Conservation (phyloP, 2,888 invertebrate genomes). For the Chromoteleia sp. region DNA sequence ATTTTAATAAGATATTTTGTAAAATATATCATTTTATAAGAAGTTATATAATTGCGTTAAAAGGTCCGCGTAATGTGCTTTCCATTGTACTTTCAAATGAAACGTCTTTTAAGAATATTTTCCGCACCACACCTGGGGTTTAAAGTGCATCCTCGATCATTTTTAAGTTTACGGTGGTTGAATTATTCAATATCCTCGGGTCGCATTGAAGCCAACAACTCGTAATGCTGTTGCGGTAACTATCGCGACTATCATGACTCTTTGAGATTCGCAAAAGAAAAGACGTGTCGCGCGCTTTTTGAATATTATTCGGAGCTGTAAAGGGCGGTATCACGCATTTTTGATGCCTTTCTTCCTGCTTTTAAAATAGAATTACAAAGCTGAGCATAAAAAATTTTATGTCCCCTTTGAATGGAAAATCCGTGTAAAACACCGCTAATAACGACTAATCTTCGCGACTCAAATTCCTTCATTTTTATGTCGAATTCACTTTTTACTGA, state of each 20-base stretch:
- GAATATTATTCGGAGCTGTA: conserved; percentile 34
- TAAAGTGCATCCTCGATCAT: conserved; percentile 21
- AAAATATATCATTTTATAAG: conserved; percentile 6
- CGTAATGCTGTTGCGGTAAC: conserved; percentile 8
- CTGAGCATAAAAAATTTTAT: conserved; percentile 28
- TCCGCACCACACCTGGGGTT: conserved; percentile 3
- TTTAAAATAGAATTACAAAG: conserved; percentile 27
- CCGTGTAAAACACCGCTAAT: background rate
- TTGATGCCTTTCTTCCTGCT: conserved; percentile 25
- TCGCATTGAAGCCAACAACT: background rate
- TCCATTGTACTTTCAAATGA: conserved; percentile 34
- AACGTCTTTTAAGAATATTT: conserved; percentile 24
- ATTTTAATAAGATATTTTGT: background rate
- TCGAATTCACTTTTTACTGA: too few species aligned
- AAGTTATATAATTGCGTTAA: background rate
- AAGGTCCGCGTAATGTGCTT: background rate
- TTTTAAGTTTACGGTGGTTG: conserved; percentile 27
- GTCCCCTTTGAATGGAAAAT: conserved; percentile 16
- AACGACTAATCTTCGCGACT: background rate
- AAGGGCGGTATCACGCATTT: conserved; percentile 17
- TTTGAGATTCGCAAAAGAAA: conserved; percentile 35
- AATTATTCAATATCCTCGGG: conserved; percentile 37
- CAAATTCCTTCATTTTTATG: too few species aligned
- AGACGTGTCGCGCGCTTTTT: conserved; percentile 3
- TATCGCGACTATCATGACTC: conserved; percentile 22